phyloP scores from a whole-genome alignment of 35 echinoderm and acorn worm genomes.

The Lytechinus variegatus region DNA sequence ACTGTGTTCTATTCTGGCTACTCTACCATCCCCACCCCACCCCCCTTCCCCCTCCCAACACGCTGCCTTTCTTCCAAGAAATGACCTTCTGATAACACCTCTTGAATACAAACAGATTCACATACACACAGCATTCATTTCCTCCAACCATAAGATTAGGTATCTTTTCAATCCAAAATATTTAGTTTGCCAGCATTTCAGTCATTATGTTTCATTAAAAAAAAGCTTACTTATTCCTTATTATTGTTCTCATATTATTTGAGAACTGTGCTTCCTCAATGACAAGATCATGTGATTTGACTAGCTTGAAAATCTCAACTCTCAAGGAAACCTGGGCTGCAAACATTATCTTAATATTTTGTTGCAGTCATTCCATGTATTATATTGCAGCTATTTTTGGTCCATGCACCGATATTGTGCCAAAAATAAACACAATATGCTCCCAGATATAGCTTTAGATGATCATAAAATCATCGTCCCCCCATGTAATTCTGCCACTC shows the following conservation, averaged over 20 bases:
- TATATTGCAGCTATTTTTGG: background rate
- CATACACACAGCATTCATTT: background rate
- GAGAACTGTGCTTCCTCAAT: background rate
- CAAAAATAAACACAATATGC: background rate
- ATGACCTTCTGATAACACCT: slow-evolving; percentile 20
- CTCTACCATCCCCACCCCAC: slow-evolving; percentile 39
- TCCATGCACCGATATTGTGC: background rate
- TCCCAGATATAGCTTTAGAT: background rate
- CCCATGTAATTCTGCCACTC: background rate
- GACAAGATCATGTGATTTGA: background rate
- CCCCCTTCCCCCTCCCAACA: background rate
- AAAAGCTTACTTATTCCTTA: background rate
- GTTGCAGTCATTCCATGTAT: background rate
- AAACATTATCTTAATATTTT: background rate
- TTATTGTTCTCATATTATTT: background rate
- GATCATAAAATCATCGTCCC: background rate
- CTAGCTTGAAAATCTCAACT: background rate
- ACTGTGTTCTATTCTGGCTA: too few relatives aligned
- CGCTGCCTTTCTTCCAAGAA: background rate
- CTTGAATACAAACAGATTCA: background rate
- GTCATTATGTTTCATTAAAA: background rate
- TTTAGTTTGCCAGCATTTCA: background rate
- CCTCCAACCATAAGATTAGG: background rate
- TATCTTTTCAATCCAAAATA: background rate
- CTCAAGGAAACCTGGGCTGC: background rate